phyloP scores from a whole-genome alignment of 92 coral and sea anemone species.

The Paramuricea clavata region DNA sequence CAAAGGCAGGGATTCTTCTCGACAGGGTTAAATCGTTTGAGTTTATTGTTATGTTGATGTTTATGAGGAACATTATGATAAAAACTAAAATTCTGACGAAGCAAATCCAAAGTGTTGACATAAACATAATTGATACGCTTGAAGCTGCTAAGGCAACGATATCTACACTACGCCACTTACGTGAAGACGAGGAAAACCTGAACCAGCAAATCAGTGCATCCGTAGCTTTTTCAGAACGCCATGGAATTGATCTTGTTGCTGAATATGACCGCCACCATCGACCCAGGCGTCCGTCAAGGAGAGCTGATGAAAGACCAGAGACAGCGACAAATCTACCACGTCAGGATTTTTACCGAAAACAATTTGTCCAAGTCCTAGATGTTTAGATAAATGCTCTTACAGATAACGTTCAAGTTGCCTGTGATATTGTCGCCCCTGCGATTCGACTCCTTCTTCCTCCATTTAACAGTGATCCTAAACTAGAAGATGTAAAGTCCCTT shows the following conservation, averaged over 20 bases:
- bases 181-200: neutral
- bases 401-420: neutral
- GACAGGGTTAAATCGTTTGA: slow-evolving; percentile 4
- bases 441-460: neutral
- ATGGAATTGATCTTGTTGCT: neutral
- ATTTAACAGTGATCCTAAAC: slow-evolving; percentile 16
- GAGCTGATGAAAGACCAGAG: slow-evolving; percentile 4
- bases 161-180: neutral
- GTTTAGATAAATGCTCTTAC: neutral
- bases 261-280: slow-evolving; percentile 19
- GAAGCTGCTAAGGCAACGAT: neutral
- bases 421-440: neutral
- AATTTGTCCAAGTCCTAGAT: neutral
- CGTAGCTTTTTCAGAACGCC: neutral
- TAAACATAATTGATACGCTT: neutral
- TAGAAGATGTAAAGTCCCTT: neutral
- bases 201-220: neutral
- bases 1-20: neutral
- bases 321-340: slow-evolving; percentile 4
- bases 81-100: slow-evolving; percentile 6
- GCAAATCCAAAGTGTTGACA: slow-evolving; percentile 6
- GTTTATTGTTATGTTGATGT: slow-evolving; percentile 16
- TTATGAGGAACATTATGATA: slow-evolving; percentile 16
- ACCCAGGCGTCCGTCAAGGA: neutral
- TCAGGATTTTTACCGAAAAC: slow-evolving; percentile 1